Conservation (phyloP, 53 echinoderm and acorn worm species). For the Holothuria scabra region DNA sequence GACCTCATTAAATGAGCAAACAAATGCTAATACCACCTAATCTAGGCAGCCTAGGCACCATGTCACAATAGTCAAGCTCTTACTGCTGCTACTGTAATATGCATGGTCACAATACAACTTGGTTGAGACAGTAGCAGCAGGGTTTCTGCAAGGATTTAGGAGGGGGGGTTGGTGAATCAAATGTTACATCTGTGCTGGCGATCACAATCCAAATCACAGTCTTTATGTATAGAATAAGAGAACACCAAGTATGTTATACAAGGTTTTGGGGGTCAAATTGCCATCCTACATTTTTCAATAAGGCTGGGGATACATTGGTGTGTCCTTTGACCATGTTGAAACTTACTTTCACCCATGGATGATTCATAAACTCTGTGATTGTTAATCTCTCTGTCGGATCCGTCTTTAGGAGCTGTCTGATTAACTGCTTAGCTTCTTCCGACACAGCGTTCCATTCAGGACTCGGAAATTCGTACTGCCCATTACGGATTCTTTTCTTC, state of each 20-base stretch:
- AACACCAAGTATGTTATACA: too few relatives aligned
- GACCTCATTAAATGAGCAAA: background rate
- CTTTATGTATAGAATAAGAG: too few relatives aligned
- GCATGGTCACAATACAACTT: too few relatives aligned
- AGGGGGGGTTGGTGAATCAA: too few relatives aligned
- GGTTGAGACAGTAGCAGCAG: too few relatives aligned
- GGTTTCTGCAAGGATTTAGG: too few relatives aligned
- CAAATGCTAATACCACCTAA: background rate
- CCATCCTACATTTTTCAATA: background rate
- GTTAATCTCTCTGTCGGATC: slow-evolving; percentile 89
- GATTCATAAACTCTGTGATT: slow-evolving; percentile 97
- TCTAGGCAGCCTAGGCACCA: background rate
- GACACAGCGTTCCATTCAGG: slow-evolving; percentile 94
- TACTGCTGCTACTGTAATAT: too few relatives aligned
- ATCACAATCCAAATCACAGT: too few relatives aligned
- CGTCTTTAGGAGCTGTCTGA: slow-evolving; percentile 82
- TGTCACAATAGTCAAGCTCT: too few relatives aligned
- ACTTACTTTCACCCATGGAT: slow-evolving; percentile 92
- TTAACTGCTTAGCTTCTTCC: slow-evolving; percentile 83
- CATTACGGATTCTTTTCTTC: slow-evolving; percentile 96
- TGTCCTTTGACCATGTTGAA: background rate
- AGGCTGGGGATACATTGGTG: background rate
- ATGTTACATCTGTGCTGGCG: too few relatives aligned
- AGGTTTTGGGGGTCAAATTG: too few relatives aligned
- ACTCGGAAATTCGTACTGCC: slow-evolving; percentile 97